Percentiles rank a stretch among this genome's conserved stretches.
These are phyloP conservation scores for Cheilosia vulpina DNA, from an alignment of 2,888 invertebrate species.

Conservation along the genomic window DNA sequence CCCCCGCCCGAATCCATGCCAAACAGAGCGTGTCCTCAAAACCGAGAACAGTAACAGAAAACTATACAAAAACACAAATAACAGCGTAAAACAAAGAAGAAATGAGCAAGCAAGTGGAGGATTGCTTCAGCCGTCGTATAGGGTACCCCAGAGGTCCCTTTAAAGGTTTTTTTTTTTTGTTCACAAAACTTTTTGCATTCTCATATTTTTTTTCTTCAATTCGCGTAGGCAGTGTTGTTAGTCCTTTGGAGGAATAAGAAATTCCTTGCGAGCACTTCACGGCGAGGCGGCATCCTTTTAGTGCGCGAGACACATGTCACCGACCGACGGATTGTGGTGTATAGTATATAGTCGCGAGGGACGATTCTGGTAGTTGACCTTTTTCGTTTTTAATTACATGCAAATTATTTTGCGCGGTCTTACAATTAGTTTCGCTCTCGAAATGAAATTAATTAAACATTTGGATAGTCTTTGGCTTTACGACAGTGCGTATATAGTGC, in stretches of 20 bases:
- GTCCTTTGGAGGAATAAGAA: slow-evolving; percentile 62
- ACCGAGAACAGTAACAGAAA: slow-evolving; percentile 54
- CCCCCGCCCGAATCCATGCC: slow-evolving; percentile 55
- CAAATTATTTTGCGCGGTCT: slow-evolving; percentile 34
- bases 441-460: slow-evolving; percentile 23
- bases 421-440: slow-evolving; percentile 14
- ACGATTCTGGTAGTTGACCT: slow-evolving; percentile 25
- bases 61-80: slow-evolving; percentile 33
- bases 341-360: slow-evolving; percentile 1
- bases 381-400: slow-evolving; percentile 56
- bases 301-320: slow-evolving; percentile 57
- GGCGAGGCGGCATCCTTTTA: slow-evolving; percentile 60
- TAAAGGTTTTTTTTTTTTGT: slow-evolving; percentile 17
- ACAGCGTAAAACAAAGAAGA: slow-evolving; percentile 21
- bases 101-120: slow-evolving; percentile 49
- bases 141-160: slow-evolving; percentile 14
- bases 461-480: no score
- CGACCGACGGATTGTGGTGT: slow-evolving; percentile 39
- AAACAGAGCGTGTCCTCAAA: slow-evolving; percentile 71
- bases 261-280: slow-evolving; percentile 61
- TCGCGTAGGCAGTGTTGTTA: slow-evolving; percentile 25
- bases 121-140: slow-evolving; percentile 24
- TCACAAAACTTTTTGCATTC: slow-evolving; percentile 13
- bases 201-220: slow-evolving; percentile 8
- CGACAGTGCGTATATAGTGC: no score